Evolutionary conservation across 2,888 invertebrate species (phyloP).

Genomic region (Craniophora ligustri): DNA sequence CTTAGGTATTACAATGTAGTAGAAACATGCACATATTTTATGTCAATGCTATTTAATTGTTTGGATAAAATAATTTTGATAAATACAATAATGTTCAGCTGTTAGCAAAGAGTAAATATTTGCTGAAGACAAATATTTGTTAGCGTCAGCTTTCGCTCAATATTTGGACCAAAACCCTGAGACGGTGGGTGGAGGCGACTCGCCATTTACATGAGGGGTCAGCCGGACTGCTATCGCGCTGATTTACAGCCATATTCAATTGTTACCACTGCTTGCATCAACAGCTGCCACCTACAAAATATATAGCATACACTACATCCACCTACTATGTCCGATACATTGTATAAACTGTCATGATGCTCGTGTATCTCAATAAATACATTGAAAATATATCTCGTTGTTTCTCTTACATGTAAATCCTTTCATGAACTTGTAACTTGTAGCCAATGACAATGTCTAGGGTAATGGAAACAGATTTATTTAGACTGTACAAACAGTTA

Average conservation of each 20-base stretch:
- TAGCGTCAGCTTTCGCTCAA: conserved; percentile 54
- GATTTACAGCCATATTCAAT: conserved; percentile 87
- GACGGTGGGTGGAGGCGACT: conserved; percentile 69
- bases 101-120: not conserved
- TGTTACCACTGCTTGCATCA: conserved; percentile 83
- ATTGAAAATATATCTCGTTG: conserved; percentile 18
- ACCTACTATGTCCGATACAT: conserved; percentile 33
- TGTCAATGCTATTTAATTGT: not conserved
- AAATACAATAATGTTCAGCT: too few species aligned
- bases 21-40: too few species aligned
- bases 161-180: conserved; percentile 64
- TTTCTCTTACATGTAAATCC: conserved; percentile 22
- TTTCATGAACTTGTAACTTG: conserved; percentile 14
- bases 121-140: conserved; percentile 13
- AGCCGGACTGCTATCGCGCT: conserved; percentile 78
- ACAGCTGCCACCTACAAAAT: conserved; percentile 80
- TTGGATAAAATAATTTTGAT: not conserved
- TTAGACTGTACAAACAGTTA: conserved; percentile 34
- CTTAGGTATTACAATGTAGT: too few species aligned
- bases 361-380: conserved; percentile 39
- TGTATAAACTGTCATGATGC: conserved; percentile 32
- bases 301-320: conserved; percentile 66
- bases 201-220: conserved; percentile 83
- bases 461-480: conserved; percentile 21
- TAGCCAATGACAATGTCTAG: not conserved